A percentile compares a stretch with the other conserved stretches of the same genome.
These are phyloP conservation scores for Osmoderma eremita DNA, from an alignment of 2,888 invertebrate genomes.

Conservation along the genomic window DNA sequence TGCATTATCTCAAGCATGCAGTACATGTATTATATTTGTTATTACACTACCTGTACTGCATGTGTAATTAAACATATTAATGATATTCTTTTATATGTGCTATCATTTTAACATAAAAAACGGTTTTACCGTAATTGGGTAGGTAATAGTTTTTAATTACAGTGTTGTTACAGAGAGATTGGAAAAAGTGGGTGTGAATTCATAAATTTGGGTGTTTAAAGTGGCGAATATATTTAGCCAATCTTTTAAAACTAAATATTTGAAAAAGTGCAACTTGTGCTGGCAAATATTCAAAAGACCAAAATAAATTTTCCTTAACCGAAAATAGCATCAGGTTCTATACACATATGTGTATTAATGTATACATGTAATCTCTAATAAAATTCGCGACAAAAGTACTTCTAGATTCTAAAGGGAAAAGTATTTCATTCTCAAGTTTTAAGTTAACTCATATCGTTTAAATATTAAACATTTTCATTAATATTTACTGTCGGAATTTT, in stretches of 20 bases:
- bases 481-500: too few relatives aligned
- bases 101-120: slow-evolving; percentile 5
- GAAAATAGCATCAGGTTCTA: slow-evolving; percentile 49
- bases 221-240: slow-evolving; percentile 27
- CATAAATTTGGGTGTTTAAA: not conserved
- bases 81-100: not conserved
- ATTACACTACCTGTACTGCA: too few relatives aligned
- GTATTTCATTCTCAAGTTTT: too few relatives aligned
- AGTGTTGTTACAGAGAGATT: too few relatives aligned
- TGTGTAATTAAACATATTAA: not conserved
- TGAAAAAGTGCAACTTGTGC: slow-evolving; percentile 51
- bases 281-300: slow-evolving; percentile 51
- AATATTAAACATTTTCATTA: too few relatives aligned
- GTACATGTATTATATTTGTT: too few relatives aligned
- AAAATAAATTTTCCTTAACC: slow-evolving; percentile 39
- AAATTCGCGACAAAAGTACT: slow-evolving; percentile 12
- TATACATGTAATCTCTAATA: slow-evolving; percentile 7
- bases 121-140: not conserved
- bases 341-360: slow-evolving; percentile 32
- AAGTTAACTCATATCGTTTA: too few relatives aligned
- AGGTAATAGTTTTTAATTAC: too few relatives aligned
- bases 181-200: too few relatives aligned
- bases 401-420: too few relatives aligned
- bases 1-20: slow-evolving; percentile 1
- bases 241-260: slow-evolving; percentile 47